Evolutionary conservation across 2,797 vertebrate species (phyloP).

Genomic region (Crax fasciolata): DNA sequence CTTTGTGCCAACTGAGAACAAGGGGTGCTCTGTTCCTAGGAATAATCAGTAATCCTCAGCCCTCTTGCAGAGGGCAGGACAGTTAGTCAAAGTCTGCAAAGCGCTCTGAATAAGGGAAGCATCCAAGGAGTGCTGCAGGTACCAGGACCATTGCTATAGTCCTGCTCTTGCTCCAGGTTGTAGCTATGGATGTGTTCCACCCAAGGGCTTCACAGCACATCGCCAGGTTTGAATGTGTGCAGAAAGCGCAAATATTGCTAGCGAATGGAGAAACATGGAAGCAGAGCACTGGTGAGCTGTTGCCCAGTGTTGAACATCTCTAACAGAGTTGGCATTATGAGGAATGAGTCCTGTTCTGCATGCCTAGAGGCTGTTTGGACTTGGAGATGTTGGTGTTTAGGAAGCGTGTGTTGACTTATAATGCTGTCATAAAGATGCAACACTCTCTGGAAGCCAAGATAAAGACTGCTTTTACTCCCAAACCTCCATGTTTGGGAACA

Average conservation of each 20-base stretch:
- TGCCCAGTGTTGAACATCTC: neutral
- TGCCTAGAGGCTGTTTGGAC: neutral
- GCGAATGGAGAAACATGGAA: neutral
- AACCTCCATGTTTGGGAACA: neutral
- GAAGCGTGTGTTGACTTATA: neutral
- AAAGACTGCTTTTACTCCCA: neutral
- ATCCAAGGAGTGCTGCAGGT: neutral
- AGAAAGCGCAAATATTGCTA: neutral
- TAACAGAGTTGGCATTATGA: neutral
- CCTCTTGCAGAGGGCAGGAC: neutral
- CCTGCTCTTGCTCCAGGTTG: neutral
- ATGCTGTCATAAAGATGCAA: rapidly evolving
- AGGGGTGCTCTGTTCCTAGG: neutral
- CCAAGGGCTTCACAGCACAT: neutral
- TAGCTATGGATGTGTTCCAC: neutral
- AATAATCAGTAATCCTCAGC: neutral
- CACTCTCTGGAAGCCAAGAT: neutral
- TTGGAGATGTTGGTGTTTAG: neutral
- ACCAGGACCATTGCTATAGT: neutral
- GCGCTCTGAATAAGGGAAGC: neutral
- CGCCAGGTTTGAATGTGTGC: neutral
- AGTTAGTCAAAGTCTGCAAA: neutral
- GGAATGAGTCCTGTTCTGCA: neutral
- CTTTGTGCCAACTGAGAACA: neutral
- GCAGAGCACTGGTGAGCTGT: neutral